Percentiles rank a stretch among this genome's conserved stretches.
These are phyloP conservation scores for Pollenia griseotomentosa DNA, from an alignment of 2,888 invertebrate species.

Conservation along the genomic window DNA sequence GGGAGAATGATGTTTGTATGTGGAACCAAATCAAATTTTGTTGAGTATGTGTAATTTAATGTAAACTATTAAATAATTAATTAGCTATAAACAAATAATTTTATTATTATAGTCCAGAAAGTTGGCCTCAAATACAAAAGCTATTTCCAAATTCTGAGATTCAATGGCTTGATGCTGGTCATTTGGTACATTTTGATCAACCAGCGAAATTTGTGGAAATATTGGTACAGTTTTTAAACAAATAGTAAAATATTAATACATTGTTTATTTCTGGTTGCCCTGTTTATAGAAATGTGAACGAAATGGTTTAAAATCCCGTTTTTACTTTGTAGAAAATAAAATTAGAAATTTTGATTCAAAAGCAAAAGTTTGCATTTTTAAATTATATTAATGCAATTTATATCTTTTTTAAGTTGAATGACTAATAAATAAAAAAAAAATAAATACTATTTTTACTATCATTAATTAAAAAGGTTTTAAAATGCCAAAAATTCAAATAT, in stretches of 20 bases:
- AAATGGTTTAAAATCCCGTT: too few species aligned
- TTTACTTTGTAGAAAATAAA: too few species aligned
- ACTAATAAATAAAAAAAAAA: too few species aligned
- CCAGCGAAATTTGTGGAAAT: constrained; percentile 86
- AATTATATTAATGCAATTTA: too few species aligned
- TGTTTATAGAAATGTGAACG: neutral
- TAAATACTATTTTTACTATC: too few species aligned
- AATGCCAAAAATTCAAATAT: too few species aligned
- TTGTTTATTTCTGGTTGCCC: too few species aligned
- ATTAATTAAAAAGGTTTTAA: too few species aligned
- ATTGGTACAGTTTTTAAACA: constrained; percentile 83
- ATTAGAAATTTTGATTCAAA: too few species aligned
- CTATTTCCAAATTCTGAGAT: constrained; percentile 87
- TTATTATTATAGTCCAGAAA: constrained; percentile 83
- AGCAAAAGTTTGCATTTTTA: too few species aligned
- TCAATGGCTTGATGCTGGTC: constrained; percentile 89
- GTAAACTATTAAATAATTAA: neutral
- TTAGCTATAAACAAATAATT: neutral
- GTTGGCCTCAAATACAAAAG: constrained; percentile 86
- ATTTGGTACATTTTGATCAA: constrained; percentile 97
- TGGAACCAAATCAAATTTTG: constrained; percentile 92
- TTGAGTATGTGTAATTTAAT: constrained; percentile 86
- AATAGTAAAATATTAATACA: constrained; percentile 27
- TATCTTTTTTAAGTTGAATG: too few species aligned
- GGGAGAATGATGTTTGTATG: constrained; percentile 90